These are phyloP conservation scores for Balanococcus diminutus DNA, from an alignment of 2,888 invertebrate genomes.

Conservation along the genomic window DNA sequence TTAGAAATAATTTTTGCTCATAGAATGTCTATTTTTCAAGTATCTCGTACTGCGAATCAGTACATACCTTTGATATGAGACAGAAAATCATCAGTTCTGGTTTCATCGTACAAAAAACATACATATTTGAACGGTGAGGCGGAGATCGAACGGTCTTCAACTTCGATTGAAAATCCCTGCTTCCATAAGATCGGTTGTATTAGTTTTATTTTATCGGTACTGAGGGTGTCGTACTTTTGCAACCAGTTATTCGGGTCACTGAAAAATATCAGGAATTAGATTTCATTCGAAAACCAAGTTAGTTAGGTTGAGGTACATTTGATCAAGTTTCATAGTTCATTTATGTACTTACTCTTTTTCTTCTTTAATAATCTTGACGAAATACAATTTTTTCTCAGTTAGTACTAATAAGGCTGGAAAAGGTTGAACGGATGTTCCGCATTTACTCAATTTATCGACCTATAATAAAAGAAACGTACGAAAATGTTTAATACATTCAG, in stretches of 20 bases:
- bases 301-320: neutral
- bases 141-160: conserved; percentile 7
- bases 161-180: conserved; percentile 49
- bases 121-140: neutral
- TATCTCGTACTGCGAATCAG: neutral
- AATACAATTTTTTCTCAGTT: conserved; percentile 39
- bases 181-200: conserved; percentile 47
- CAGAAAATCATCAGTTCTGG: conserved; percentile 47
- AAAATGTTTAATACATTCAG: neutral
- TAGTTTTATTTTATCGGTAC: conserved; percentile 42
- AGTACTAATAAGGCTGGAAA: conserved; percentile 42
- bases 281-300: neutral
- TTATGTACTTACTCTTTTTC: conserved; percentile 50
- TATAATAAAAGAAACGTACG: neutral
- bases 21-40: neutral
- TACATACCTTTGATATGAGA: conserved; percentile 25
- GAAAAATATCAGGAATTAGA: neutral
- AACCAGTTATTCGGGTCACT: conserved; percentile 45
- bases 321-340: neutral
- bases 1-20: neutral
- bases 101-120: conserved; percentile 32
- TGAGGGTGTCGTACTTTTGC: conserved; percentile 43
- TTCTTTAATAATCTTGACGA: conserved; percentile 36
- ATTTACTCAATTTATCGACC: conserved; percentile 34
- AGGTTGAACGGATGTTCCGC: neutral